A percentile compares a stretch with the other conserved stretches of the same genome.
Conservation (phyloP, 2,888 invertebrate genomes). For the Hypolimnas misippus region DNA sequence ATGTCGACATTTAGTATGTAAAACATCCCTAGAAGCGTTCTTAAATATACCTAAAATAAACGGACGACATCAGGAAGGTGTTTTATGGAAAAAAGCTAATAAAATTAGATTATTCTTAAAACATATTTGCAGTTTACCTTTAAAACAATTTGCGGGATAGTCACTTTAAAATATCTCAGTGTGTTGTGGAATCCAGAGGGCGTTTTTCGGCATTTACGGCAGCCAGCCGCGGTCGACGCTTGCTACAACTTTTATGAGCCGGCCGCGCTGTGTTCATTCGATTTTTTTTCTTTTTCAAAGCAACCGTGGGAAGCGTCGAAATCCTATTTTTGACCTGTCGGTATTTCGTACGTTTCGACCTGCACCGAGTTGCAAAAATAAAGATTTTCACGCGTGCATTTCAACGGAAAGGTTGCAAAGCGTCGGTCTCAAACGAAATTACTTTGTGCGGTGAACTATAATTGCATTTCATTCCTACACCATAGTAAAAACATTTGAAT, state of each 20-base stretch:
- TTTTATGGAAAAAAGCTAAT: background rate
- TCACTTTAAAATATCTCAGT: conserved; percentile 8
- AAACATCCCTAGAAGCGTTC: too few species aligned
- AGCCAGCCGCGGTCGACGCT: conserved; percentile 50
- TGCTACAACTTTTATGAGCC: conserved; percentile 75
- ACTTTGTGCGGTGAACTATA: conserved; percentile 35
- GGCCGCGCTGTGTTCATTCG: conserved; percentile 49
- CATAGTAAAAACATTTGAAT: conserved; percentile 29
- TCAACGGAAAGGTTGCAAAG: conserved; percentile 34
- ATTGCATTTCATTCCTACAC: conserved; percentile 32
- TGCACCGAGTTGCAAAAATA: conserved; percentile 46
- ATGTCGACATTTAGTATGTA: too few species aligned
- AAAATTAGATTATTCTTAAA: background rate
- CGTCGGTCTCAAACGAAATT: conserved; percentile 40
- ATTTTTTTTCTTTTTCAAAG: conserved; percentile 58
- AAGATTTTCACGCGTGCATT: conserved; percentile 42
- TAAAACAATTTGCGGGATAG: conserved; percentile 18
- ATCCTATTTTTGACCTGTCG: conserved; percentile 65
- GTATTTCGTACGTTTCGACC: conserved; percentile 66
- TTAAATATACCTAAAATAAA: too few species aligned
- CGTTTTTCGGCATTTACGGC: conserved; percentile 60
- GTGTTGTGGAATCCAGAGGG: conserved; percentile 23
- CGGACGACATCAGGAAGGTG: background rate
- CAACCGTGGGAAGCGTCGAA: conserved; percentile 60
- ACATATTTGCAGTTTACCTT: conserved; percentile 4